Evolutionary conservation across 2,888 invertebrate species (phyloP).

Genomic region (Drosophila meridionalis): DNA sequence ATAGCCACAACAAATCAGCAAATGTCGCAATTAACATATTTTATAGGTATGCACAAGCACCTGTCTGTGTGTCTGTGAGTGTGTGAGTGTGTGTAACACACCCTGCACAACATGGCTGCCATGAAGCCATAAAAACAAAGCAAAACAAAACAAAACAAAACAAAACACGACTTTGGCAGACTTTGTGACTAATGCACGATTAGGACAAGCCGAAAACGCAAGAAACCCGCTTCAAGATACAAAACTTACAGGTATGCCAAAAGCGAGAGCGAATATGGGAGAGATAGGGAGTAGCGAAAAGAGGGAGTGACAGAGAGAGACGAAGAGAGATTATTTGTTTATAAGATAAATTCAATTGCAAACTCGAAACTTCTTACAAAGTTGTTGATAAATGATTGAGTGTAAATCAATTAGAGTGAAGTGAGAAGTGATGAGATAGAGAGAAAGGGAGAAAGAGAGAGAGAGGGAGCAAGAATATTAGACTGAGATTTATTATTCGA

Average conservation of each 20-base stretch:
- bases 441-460: not conserved
- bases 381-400: not conserved
- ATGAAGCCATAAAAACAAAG: constrained; percentile 52
- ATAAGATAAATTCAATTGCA: not conserved
- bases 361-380: not conserved
- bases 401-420: not conserved
- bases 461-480: not conserved
- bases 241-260: constrained; percentile 9
- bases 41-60: constrained; percentile 38
- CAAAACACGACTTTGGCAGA: constrained; percentile 39
- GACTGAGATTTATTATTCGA: not conserved
- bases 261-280: not conserved
- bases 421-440: not conserved
- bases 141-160: constrained; percentile 20
- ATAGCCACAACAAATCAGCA: constrained; percentile 71
- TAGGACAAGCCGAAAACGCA: constrained; percentile 32
- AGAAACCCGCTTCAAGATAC: constrained; percentile 40
- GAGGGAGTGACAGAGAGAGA: not conserved
- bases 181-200: constrained; percentile 48
- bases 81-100: constrained; percentile 45
- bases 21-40: constrained; percentile 77
- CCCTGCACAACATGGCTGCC: constrained; percentile 60
- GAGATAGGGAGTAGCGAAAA: not conserved
- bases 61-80: constrained; percentile 24
- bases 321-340: not conserved